Base-by-base conservation (phyloP, 2,888 invertebrate genomes). In the Pegoplata infirma region DNA sequence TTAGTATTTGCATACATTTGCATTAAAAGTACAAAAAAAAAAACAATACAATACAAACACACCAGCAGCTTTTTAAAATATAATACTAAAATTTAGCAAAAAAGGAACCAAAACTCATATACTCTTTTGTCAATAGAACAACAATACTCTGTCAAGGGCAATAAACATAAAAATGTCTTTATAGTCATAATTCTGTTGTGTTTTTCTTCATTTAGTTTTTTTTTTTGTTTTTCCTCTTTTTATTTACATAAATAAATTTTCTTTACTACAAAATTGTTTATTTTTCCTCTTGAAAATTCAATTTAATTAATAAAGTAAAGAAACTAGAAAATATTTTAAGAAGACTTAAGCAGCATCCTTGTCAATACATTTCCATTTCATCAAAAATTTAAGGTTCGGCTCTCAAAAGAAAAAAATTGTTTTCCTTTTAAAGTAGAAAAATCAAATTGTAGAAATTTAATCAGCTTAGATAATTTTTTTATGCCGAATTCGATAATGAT, bases 1-100 rank as follows among this genome's bases (percentile, higher is more conserved):
- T 47, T 25, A 19, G 36, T 32, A 74, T 74, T 75, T 75, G 61
- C 74, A 74, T 74, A 67, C 17, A 74, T 74, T 74, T 74, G 67
- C 74, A 61, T 75, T 23, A 55, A 14, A 67, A 56, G 25, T n/a
- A 59, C 14, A 44, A 67, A 74, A 59, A 61, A 53, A 19, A 61
- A 67, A n/a, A n/a, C n/a, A n/a, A n/a, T n/a, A n/a, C n/a, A n/a
- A n/a, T n/a, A n/a, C 2, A 32, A 32, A 32, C 32, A 32, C 8
- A 32, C 32, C 8, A 32, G 32, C 32, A 32, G 32, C 32, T 32
- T 32, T 32, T 10, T 32, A 10, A 32, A 32, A 23, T 23, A 23
- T 5, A 23, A 32, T 32, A 3, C 8, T 10, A 32, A 10, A 32
- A 12, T 40, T 40, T 40, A 6, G 10, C 36, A n/a, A 40, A 12